Evolutionary conservation across 2,797 vertebrate species (phyloP).

Genomic region (Hyperoplus immaculatus): DNA sequence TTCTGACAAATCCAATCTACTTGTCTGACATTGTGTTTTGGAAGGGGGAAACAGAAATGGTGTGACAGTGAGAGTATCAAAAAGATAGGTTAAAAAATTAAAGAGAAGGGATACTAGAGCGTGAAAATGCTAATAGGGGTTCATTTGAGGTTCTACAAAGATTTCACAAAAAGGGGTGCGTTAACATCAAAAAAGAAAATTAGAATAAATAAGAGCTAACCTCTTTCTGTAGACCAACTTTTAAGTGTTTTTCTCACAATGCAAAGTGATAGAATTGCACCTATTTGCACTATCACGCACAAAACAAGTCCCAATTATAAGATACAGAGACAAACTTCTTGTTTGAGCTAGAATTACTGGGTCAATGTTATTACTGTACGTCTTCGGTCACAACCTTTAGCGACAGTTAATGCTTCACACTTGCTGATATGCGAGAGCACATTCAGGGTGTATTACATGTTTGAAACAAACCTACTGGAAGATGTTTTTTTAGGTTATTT

Average conservation of each 20-base stretch:
- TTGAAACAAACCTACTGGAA: background rate
- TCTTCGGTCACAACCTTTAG: too few species aligned
- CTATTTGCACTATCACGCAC: too few species aligned
- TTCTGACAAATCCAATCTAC: conserved; percentile 63
- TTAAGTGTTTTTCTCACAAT: background rate
- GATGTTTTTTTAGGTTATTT: background rate
- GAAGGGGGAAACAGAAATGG: conserved; percentile 16
- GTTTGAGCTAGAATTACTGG: too few species aligned
- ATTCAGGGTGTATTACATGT: too few species aligned
- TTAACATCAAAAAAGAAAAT: background rate
- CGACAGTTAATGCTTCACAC: too few species aligned
- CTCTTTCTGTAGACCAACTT: background rate
- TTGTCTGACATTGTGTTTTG: conserved; percentile 42
- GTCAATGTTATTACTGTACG: too few species aligned
- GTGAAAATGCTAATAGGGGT: background rate
- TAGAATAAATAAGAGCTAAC: background rate
- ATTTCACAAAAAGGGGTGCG: background rate
- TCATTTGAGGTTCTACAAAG: background rate
- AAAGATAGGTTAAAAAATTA: conserved; percentile 1
- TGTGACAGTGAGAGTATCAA: conserved; percentile 11
- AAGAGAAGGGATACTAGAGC: background rate
- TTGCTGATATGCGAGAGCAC: too few species aligned
- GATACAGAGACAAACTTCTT: too few species aligned
- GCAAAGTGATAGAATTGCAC: background rate
- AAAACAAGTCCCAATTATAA: too few species aligned